Evolutionary conservation across 2,888 invertebrate genomes (phyloP), one percentile per base, ranked within the genome.

Genomic region (Agrochola litura): DNA sequence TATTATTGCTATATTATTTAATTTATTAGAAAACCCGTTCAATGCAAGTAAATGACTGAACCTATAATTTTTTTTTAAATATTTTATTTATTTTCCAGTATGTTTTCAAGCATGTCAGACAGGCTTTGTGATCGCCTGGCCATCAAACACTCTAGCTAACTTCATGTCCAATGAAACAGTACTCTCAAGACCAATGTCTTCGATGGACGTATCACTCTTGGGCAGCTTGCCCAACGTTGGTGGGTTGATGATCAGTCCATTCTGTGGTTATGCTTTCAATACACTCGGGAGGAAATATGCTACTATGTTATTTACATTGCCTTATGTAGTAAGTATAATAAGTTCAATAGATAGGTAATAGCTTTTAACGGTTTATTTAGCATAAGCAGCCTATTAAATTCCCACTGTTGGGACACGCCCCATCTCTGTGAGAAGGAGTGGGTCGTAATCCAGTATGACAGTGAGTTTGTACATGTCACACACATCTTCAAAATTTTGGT

Each of bases 81-180:
- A 37, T n/a, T 22, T 60, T n/a, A 67, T 73, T 56, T 16, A 16
- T 73, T 65, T 77, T 91, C 0, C 92, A 96, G 96, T 96, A 71
- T 93, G 93, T 37, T 94, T 93, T 73, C 88, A 95, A 73, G 93
- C 93, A 22, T 86, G 90, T 16, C 91, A 95, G 19, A 95, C 95
- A 0, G 96, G 96, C 0, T 93, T 95, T 67, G 85, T 95, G 5
- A 91, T 91, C 77, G 94, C 96, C 0, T 96, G 96, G 96, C 96
- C 96, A 0, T 96, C 96, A 0, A 95, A 93, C 79, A 96, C 95
- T 0, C 87, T 94, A n/a, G 92, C 90, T 4, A 91, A 92, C 68
- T 96, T 96, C 81, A 84, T 77, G 8, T 95, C 96, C 3, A 96
- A 96, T 75, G 89, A 88, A 12, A 96, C 96, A 0, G 91, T 95